A percentile compares a stretch with the other conserved stretches of the same genome.
Conservation (phyloP, 2,797 vertebrate species). For the Siniperca scherzeri region DNA sequence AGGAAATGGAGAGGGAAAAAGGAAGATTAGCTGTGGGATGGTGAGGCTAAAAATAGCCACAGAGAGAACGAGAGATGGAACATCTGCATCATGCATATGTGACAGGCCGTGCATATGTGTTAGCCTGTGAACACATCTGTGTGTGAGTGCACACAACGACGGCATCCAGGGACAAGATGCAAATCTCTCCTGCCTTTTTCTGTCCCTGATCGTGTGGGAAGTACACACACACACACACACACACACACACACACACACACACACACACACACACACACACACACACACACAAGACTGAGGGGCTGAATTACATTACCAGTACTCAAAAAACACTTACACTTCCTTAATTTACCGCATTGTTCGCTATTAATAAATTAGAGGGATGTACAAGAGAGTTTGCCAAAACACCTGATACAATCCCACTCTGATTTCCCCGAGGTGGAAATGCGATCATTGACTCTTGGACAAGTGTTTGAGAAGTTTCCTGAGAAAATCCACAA, state of each 20-base stretch:
- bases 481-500: slow-evolving; percentile 39
- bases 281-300: slow-evolving; percentile 37
- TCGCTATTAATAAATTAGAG: slow-evolving; percentile 46
- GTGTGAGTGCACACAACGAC: slow-evolving; percentile 2
- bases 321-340: slow-evolving; percentile 16
- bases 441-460: slow-evolving; percentile 47
- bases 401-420: slow-evolving; percentile 60
- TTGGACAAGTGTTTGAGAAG: slow-evolving; percentile 35
- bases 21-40: slow-evolving; percentile 38
- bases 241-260: neutral
- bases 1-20: slow-evolving; percentile 13
- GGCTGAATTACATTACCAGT: slow-evolving; percentile 37
- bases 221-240: neutral
- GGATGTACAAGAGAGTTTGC: slow-evolving; percentile 21
- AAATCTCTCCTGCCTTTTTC: slow-evolving; percentile 23
- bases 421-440: slow-evolving; percentile 45
- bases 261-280: no score
- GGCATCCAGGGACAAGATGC: slow-evolving; percentile 15
- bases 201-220: slow-evolving; percentile 18
- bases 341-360: slow-evolving; percentile 18
- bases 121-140: slow-evolving; percentile 25
- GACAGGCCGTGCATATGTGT: slow-evolving; percentile 24
- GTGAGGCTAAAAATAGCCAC: slow-evolving; percentile 61
- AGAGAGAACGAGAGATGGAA: slow-evolving; percentile 42
- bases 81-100: slow-evolving; percentile 44